Evolutionary conservation across 2,797 vertebrate genomes (phyloP), one percentile per base, ranked within the genome.

Genomic region (Spinus pinus): DNA sequence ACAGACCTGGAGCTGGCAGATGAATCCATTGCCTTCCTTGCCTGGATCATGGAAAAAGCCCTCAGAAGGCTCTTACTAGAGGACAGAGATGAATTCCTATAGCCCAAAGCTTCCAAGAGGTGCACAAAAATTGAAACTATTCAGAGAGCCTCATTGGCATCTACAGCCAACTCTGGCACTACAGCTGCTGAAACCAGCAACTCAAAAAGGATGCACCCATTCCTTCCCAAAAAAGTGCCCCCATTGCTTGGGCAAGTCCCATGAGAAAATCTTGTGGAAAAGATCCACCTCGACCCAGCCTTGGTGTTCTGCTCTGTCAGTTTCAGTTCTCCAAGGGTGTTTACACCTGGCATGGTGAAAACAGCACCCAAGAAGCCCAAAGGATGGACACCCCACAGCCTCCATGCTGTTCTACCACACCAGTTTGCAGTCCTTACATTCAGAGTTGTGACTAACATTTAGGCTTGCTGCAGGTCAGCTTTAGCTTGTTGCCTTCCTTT

Each of bases 101-200:
- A 9, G 41, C 12, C 23, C 15, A 47, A 47, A 10, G 6, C 30
- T 73, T 75, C 42, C 60, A 73, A 70, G 56, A 84, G 28, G 17
- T 53, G 23, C 44, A 70, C 41, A 73, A 58, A 84, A 82, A 23
- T 24, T 22, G n/a, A 47, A 37, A 41, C 21, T 83, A 6, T 74
- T 60, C 33, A 24, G 51, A 27, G 1, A 27, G 3, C 6, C 12
- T 24, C 20, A 6, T 7, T 50, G 53, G 2, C 20, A 22, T 10
- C 67, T 62, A 3, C 51, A 62, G 57, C 28, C 30, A 73, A 3
- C 33, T 41, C 54, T n/a, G 27, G 33, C 3, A 8, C 10, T 31
- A 8, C 0, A 1, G 16, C 33, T 88, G 39, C 35, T 81, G 66
- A 74, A 57, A 42, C 11, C 1, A 0, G 4, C 0, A 1, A 47